Base-by-base conservation (phyloP, 1,140 invertebrate species). In the Teleogryllus occipitalis region DNA sequence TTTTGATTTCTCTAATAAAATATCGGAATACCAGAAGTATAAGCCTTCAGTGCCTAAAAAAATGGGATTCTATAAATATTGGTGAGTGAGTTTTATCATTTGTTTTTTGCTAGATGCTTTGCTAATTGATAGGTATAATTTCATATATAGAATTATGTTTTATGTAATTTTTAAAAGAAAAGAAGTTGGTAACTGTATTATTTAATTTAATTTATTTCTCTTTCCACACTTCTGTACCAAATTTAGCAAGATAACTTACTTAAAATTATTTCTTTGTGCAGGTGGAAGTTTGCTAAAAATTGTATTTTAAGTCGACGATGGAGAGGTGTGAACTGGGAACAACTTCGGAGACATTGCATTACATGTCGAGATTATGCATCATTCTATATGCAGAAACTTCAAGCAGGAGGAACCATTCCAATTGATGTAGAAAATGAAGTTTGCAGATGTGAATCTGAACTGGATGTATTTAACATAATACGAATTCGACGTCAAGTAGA, bases 401-500 rank as follows among this genome's bases (percentile, higher is more conserved):
- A 91, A 27, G 88, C 87, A 7, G 94, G 94, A 82, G 54, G 54
- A 14, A 94, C 93, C 83, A 83, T 89, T 7, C 80, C 83, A 39
- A 49, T 81, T 7, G 85, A 87, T 46, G 77, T 87, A 4, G 81
- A 85, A 78, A 84, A 85, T 54, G 84, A 83, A n/a, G 80, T 95
- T 18, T 88, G 91, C 75, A 86, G 93, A 46, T 92, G 91, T 80
- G 97, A 99, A 87, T 91, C 90, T 78, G 87, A 89, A 46, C 86
- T 99, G 47, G 96, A 99, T 89, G 88, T 97, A 7, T 94, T 98
- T 81, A 98, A 97, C 87, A 91, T 99, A 78, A 93, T 97, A n/a
- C 88, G 99, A 46, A 95, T 97, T 49, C 89, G 97, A 78, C 94
- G 97, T 83, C 92, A 94, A 85, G 95, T 98, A 54, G 95, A 98